Evolutionary conservation across 1,140 invertebrate species (phyloP).

Genomic region (Nasonia vitripennis): DNA sequence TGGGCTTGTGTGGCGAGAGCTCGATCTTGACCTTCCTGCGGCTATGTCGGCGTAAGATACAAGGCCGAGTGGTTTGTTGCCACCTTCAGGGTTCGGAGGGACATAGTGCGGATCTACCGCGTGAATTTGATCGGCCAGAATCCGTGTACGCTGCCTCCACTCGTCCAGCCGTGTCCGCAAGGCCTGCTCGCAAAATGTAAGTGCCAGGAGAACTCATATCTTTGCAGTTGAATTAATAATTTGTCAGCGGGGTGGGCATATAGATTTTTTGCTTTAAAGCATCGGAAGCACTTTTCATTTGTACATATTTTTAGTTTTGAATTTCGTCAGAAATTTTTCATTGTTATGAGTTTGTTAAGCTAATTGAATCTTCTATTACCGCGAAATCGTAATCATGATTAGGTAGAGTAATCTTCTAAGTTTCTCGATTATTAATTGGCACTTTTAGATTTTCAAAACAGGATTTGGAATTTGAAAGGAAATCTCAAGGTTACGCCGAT

Average conservation of each 20-base stretch:
- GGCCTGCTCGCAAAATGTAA: conserved; percentile 81
- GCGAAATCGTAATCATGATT: conserved; percentile 24
- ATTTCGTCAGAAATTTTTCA: conserved; percentile 15
- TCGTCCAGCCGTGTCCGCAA: conserved; percentile 80
- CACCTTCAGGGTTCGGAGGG: conserved; percentile 55
- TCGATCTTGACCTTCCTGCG: conserved; percentile 74
- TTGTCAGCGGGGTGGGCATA: conserved; percentile 44
- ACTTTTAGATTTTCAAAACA: conserved; percentile 15
- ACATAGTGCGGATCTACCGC: conserved; percentile 84
- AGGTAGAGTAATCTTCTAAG: conserved; percentile 2
- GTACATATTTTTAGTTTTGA: conserved; percentile 52
- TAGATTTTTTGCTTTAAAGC: conserved; percentile 44
- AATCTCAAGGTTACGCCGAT: conserved; percentile 44
- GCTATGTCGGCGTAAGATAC: conserved; percentile 77
- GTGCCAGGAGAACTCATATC: conserved; percentile 55
- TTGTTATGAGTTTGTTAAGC: conserved; percentile 14
- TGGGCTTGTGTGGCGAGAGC: conserved; percentile 67
- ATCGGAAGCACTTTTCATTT: conserved; percentile 50
- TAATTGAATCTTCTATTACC: conserved; percentile 3
- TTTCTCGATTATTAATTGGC: conserved; percentile 28
- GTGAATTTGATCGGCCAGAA: conserved; percentile 81
- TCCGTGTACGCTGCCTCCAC: conserved; percentile 80
- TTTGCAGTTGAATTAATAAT: conserved; percentile 45
- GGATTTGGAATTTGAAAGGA: not conserved
- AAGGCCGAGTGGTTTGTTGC: conserved; percentile 67